Percentiles rank a stretch among this genome's conserved stretches.
Conservation (phyloP, 2,797 vertebrate species). For the Simalia tracyae region DNA sequence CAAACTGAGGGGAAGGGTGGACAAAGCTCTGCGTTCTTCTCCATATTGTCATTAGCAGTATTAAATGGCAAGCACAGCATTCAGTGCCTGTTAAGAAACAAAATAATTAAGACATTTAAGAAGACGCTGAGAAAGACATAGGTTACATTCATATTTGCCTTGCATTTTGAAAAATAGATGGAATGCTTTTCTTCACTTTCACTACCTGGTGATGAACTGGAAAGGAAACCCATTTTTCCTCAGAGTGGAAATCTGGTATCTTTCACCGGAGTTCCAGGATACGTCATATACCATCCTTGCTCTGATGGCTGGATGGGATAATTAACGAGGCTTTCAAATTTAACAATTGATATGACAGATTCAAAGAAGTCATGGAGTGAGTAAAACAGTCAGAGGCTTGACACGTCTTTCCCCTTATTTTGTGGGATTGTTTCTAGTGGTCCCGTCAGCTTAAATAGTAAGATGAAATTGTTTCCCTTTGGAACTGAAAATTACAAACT, state of each 20-base stretch:
- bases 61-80: slow-evolving; percentile 10
- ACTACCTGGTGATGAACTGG: too few species aligned
- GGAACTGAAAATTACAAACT: not conserved
- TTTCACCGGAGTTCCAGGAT: too few species aligned
- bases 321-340: not conserved
- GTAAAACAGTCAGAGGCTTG: not conserved
- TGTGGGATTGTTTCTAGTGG: too few species aligned
- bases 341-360: not conserved
- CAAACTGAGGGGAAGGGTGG: not conserved
- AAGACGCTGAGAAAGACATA: not conserved
- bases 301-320: not conserved
- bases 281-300: not conserved
- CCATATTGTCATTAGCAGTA: slow-evolving; percentile 38
- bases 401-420: not conserved
- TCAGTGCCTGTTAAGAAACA: slow-evolving; percentile 40
- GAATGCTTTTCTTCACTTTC: not conserved
- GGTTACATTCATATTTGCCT: not conserved
- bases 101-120: slow-evolving; percentile 6
- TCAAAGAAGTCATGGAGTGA: not conserved
- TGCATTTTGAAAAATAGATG: not conserved
- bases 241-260: too few species aligned
- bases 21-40: slow-evolving; percentile 42
- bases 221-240: too few species aligned
- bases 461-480: not conserved
- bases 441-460: not conserved